A percentile compares a stretch with the other conserved stretches of the same genome.
Evolutionary conservation across 2,113 vertebrate genomes (phyloP).

Genomic region (Thinocorus orbignyianus): DNA sequence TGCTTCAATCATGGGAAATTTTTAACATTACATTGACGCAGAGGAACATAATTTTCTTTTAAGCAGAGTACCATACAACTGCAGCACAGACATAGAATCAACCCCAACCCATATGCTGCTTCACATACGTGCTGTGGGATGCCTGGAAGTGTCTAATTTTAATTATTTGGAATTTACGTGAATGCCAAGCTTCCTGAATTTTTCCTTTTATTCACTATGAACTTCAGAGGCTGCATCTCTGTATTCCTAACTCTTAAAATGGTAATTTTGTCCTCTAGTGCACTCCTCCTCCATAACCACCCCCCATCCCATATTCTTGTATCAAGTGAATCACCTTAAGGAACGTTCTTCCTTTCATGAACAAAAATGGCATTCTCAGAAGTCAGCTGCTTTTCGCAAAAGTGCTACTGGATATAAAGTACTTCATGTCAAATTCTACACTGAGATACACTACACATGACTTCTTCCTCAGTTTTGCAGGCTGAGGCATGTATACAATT

Average conservation of each 20-base stretch:
- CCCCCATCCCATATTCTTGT: background rate
- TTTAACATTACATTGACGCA: background rate
- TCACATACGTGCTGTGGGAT: conserved; percentile 6
- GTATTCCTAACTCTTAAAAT: background rate
- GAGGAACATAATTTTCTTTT: conserved; percentile 1
- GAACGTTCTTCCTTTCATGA: background rate
- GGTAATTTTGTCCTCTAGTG: background rate
- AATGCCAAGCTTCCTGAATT: background rate
- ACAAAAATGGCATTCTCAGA: background rate
- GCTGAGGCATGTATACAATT: background rate
- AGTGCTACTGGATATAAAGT: background rate
- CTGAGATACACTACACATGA: background rate
- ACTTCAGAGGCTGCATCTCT: background rate
- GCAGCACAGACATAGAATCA: background rate
- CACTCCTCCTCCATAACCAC: background rate
- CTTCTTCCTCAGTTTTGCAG: background rate
- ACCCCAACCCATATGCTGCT: background rate
- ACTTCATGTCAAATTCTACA: background rate
- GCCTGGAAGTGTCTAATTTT: background rate
- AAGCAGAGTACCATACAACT: background rate
- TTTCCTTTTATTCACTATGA: background rate
- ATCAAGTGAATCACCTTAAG: background rate
- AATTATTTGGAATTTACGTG: background rate
- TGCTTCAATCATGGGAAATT: background rate
- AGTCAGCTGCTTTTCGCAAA: background rate